These are phyloP conservation scores for Todus mexicanus DNA, from an alignment of 2,797 vertebrate species.

Conservation along the genomic window DNA sequence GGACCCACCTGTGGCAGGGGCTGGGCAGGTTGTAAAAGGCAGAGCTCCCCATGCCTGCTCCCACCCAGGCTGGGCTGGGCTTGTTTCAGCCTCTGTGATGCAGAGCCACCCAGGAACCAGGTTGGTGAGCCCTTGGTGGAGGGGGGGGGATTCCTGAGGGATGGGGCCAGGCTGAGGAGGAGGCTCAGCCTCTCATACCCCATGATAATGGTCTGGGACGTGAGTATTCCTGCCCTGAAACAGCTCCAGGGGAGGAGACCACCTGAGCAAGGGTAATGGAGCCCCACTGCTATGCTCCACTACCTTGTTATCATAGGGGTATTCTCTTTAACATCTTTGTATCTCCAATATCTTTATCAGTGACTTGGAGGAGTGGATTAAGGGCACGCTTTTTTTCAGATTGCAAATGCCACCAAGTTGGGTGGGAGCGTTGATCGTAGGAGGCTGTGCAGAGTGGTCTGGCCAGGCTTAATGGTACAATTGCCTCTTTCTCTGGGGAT, in stretches of 20 bases:
- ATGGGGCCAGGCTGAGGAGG: neutral
- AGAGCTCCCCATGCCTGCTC: neutral
- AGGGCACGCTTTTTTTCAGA: neutral
- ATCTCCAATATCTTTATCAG: neutral
- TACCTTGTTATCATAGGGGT: too few relatives aligned
- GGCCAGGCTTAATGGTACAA: neutral
- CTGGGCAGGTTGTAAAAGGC: neutral
- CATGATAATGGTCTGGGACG: neutral
- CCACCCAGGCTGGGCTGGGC: fast-evolving
- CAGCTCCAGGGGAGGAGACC: neutral
- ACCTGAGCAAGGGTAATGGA: neutral
- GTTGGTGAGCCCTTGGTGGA: neutral
- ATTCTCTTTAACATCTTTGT: neutral
- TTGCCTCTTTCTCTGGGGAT: neutral
- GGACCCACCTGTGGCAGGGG: neutral
- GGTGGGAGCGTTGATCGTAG: neutral
- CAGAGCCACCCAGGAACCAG: fast-evolving
- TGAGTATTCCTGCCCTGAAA: too few relatives aligned
- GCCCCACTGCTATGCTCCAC: neutral
- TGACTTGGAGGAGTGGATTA: neutral
- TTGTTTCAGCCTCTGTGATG: neutral
- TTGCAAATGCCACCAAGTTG: neutral
- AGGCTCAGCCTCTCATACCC: too few relatives aligned
- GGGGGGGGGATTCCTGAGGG: too few relatives aligned
- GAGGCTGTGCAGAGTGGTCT: neutral